phyloP scores from a whole-genome alignment of 2,888 invertebrate genomes.

The Fabriciana adippe region DNA sequence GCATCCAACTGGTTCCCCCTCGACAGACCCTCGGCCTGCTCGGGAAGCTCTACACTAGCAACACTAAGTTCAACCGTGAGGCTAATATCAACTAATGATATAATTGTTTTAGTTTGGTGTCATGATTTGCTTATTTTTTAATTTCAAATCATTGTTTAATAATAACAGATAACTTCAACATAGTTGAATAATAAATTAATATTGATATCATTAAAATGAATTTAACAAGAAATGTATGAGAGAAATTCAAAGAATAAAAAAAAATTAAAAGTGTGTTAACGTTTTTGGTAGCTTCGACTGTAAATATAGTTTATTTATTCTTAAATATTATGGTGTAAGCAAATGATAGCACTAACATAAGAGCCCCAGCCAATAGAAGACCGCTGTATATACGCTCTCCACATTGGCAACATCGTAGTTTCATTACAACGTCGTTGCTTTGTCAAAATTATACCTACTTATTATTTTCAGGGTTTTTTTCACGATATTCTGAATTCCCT shows the following conservation, averaged over 20 bases:
- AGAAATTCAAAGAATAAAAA: too few species aligned
- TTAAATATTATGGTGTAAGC: not conserved
- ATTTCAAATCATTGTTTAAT: too few species aligned
- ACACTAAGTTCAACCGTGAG: constrained; percentile 79
- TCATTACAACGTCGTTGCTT: constrained; percentile 13
- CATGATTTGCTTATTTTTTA: constrained; percentile 15
- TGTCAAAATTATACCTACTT: constrained; percentile 5
- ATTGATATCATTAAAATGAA: too few species aligned
- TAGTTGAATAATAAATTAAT: too few species aligned
- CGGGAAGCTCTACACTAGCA: constrained; percentile 78
- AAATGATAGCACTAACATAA: constrained; percentile 34
- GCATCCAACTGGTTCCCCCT: constrained; percentile 84
- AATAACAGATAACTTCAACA: too few species aligned
- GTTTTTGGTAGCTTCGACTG: too few species aligned
- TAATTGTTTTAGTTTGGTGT: constrained; percentile 11
- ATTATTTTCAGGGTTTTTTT: not conserved
- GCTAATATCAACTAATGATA: not conserved
- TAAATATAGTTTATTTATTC: not conserved
- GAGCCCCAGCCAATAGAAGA: constrained; percentile 35
- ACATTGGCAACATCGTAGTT: constrained; percentile 39
- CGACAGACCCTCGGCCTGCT: constrained; percentile 84
- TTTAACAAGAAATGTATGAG: too few species aligned
- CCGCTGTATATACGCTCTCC: constrained; percentile 65
- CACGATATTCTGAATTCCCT: constrained; percentile 2
- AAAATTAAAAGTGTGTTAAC: too few species aligned